Conservation (phyloP, 2,797 vertebrate species). For the Enoplosus armatus region DNA sequence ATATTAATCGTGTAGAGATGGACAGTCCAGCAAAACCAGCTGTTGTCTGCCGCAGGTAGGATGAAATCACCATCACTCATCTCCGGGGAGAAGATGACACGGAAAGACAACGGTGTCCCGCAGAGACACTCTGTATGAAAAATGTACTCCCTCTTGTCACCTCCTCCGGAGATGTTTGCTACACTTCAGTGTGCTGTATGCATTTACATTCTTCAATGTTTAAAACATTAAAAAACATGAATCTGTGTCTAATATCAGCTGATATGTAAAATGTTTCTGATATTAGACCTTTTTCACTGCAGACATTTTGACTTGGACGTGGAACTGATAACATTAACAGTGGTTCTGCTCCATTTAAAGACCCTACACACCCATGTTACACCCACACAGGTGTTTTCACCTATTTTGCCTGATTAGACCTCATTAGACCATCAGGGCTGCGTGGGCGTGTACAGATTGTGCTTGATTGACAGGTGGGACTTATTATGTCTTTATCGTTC, state of each 20-base stretch:
- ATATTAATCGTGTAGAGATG: constrained; percentile 34
- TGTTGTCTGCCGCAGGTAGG: constrained; percentile 21
- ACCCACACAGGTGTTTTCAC: neutral
- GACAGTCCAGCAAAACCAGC: constrained; percentile 22
- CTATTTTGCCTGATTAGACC: neutral
- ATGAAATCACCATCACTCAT: constrained; percentile 51
- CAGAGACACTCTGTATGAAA: constrained; percentile 27
- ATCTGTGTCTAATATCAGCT: neutral
- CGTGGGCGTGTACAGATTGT: too few species aligned
- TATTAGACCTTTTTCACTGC: neutral
- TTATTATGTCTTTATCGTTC: neutral
- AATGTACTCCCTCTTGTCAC: constrained; percentile 34
- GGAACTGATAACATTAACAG: neutral
- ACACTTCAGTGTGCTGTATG: neutral
- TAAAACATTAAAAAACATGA: neutral
- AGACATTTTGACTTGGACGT: neutral
- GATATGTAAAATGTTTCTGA: neutral
- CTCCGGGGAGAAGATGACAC: constrained; percentile 14
- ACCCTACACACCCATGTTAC: neutral
- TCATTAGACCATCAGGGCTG: too few species aligned
- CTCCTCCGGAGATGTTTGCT: constrained; percentile 7
- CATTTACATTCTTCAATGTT: neutral
- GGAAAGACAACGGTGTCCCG: constrained; percentile 37
- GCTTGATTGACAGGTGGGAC: neutral
- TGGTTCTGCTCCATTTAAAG: neutral